phyloP scores from a whole-genome alignment of 2,888 invertebrate genomes.

The Carpatolechia fugitivella region DNA sequence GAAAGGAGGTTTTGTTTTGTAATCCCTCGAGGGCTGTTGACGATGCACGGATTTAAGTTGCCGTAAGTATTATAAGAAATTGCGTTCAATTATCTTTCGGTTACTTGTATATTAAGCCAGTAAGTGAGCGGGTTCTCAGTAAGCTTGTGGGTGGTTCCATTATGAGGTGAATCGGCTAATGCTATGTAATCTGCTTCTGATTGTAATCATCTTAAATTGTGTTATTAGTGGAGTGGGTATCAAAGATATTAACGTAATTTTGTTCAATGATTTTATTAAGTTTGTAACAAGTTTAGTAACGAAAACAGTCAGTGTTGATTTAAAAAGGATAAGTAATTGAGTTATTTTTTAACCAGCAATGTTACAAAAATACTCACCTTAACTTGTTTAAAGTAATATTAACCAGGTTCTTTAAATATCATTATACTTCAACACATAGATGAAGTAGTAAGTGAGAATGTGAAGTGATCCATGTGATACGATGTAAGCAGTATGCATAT shows the following conservation, averaged over 20 bases:
- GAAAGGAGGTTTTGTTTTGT: conserved; percentile 27
- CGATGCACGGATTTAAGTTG: conserved; percentile 23
- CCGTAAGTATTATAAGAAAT: conserved; percentile 32
- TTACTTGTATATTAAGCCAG: conserved; percentile 37
- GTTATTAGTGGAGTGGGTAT: conserved; percentile 7
- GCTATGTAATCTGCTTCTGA: background rate
- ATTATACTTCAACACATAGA: background rate
- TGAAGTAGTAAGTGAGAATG: conserved; percentile 12
- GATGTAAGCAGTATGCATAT: conserved; percentile 59
- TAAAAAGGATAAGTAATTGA: no score
- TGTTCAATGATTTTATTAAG: background rate
- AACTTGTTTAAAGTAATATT: no score
- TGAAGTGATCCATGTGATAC: conserved; percentile 57
- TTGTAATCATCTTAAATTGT: background rate
- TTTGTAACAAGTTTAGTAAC: no score
- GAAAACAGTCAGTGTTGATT: no score
- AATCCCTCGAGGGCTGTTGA: conserved; percentile 38
- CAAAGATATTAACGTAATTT: background rate
- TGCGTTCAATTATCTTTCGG: conserved; percentile 46
- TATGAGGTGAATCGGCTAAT: background rate
- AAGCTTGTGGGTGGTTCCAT: conserved; percentile 1
- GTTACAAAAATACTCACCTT: no score
- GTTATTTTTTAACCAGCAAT: no score
- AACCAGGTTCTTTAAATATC: no score
- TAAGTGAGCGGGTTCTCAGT: conserved; percentile 19